A percentile compares a stretch with the other conserved stretches of the same genome.
phyloP scores from a whole-genome alignment of 2,888 invertebrate genomes.

The Neoscelio sp. region DNA sequence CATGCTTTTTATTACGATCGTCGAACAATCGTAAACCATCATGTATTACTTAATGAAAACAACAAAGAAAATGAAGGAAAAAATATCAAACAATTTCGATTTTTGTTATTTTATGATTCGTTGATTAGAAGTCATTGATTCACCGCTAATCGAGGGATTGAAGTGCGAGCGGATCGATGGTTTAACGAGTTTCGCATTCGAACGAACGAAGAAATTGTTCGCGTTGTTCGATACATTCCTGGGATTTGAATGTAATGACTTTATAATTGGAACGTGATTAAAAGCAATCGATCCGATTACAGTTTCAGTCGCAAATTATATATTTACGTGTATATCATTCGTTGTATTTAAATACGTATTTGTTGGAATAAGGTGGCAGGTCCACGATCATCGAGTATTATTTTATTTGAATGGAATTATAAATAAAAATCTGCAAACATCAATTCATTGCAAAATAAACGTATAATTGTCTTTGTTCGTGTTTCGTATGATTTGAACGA shows the following conservation, averaged over 20 bases:
- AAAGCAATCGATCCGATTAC: slow-evolving; percentile 8
- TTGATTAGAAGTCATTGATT: slow-evolving; percentile 46
- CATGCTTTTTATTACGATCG: slow-evolving; percentile 64
- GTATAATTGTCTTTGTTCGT: slow-evolving; percentile 47
- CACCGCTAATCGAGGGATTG: slow-evolving; percentile 20
- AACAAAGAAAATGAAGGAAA: slow-evolving; percentile 33
- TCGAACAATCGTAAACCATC: slow-evolving; percentile 61
- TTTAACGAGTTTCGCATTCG: too few species aligned
- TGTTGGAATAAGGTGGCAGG: slow-evolving; percentile 61
- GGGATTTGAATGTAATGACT: too few species aligned
- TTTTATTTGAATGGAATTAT: slow-evolving; percentile 55
- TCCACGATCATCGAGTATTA: slow-evolving; percentile 57
- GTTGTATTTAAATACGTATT: slow-evolving; percentile 50
- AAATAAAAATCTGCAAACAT: slow-evolving; percentile 56
- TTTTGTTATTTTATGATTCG: slow-evolving; percentile 54
- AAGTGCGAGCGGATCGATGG: slow-evolving; percentile 18
- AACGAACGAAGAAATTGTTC: neutral
- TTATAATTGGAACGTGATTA: neutral
- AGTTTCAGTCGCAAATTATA: slow-evolving; percentile 16
- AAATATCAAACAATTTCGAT: slow-evolving; percentile 49
- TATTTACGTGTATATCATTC: slow-evolving; percentile 10
- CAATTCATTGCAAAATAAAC: slow-evolving; percentile 48
- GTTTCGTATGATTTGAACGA: slow-evolving; percentile 41
- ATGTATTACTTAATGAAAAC: slow-evolving; percentile 57
- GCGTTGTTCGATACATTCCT: too few species aligned